Base-by-base conservation (phyloP, 2,797 vertebrate species). In the Ptychobarbus kaznakovi region DNA sequence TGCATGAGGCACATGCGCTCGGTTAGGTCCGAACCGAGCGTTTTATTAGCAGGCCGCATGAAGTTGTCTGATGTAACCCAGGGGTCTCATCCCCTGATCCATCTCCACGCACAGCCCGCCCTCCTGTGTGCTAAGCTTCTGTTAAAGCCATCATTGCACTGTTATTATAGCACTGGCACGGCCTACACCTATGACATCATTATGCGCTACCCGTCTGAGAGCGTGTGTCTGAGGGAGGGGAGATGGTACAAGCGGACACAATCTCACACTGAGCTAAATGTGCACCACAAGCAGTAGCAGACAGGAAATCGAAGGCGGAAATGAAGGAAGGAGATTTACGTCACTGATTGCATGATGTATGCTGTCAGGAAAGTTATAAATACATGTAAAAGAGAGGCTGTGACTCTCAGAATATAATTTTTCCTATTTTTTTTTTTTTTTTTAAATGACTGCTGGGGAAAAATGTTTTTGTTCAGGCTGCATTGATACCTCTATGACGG, bases 131-230 rank as follows among this genome's bases (percentile, higher is more conserved):
- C 66, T 58, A 80, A 84, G 81, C 77, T 86, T 84, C 93, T 95
- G 95, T 85, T 93, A 91, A 95, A 95, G 92, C 88, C 93, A 91
- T 95, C 90, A 94, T 89, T 76, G 80, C 83, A 9, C 74, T 86
- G 90, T 88, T 92, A 92, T 92, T 92, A 92, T 92, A 89, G 89
- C 86, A 35, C 91, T 92, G 90, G 91, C 86, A 84, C 81, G 85
- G 83, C 87, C 90, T 91, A 90, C 79, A 76, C 90, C 83, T 86
- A 94, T 95, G 95, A 96, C 94, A 94, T 96, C 95, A 95, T 92
- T 80, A 87, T 51, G 86, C 81, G 70, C 90, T 93, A 90, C 90
- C 90, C n/a, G 81, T 93, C 92, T 92, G 89, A 87, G 90, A 84
- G 91, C 81, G 79, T 63, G 65, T 25, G 88, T 91, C 91, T 91